These are phyloP conservation scores for Hesperophylax magnus DNA, from an alignment of 1,140 invertebrate species.

Conservation along the genomic window DNA sequence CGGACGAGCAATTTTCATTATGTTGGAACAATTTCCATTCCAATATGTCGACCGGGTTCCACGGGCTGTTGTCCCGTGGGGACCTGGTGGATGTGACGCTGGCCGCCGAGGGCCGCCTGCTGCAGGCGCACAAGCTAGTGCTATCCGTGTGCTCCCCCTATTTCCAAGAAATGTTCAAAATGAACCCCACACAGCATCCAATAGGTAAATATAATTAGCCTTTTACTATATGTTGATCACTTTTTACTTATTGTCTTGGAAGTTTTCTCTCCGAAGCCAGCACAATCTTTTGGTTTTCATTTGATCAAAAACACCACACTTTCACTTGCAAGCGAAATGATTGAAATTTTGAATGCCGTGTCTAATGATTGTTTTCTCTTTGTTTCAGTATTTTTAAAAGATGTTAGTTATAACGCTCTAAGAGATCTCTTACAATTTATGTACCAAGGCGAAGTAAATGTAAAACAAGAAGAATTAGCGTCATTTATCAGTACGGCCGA, in stretches of 20 bases:
- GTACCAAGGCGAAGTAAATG: conserved; percentile 90
- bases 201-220: conserved; percentile 67
- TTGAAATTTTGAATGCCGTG: background rate
- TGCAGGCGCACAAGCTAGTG: conserved; percentile 87
- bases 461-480: conserved; percentile 85
- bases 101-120: conserved; percentile 83
- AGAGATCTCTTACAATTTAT: conserved; percentile 88
- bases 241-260: too few relatives aligned
- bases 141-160: conserved; percentile 89
- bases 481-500: conserved; percentile 89
- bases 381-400: conserved; percentile 84
- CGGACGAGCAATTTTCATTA: conserved; percentile 82
- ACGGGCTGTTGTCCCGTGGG: conserved; percentile 80
- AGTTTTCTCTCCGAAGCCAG: too few relatives aligned
- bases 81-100: conserved; percentile 87
- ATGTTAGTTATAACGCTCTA: conserved; percentile 82
- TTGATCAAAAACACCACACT: too few relatives aligned
- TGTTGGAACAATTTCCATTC: conserved; percentile 85
- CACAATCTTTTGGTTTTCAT: too few relatives aligned
- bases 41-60: conserved; percentile 81
- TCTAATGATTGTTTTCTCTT: conserved; percentile 56
- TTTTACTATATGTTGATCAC: too few relatives aligned
- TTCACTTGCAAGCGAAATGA: too few relatives aligned
- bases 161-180: conserved; percentile 86
- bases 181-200: conserved; percentile 74